Conservation (phyloP, 2,797 vertebrate species). For the Gorsachius magnificus region DNA sequence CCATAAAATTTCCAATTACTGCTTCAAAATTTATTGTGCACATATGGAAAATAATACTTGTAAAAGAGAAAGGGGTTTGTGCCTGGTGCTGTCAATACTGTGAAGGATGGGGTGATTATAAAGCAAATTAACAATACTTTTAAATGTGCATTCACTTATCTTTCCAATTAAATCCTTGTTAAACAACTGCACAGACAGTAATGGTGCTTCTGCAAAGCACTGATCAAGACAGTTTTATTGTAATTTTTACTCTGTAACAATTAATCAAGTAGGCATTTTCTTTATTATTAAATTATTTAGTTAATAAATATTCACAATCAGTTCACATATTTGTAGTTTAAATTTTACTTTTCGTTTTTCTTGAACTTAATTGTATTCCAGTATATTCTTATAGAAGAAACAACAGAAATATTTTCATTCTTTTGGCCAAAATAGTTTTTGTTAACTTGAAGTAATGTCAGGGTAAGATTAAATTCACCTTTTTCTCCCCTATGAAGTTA, state of each 20-base stretch:
- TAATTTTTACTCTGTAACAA: conserved; percentile 87
- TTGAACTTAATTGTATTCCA: not conserved
- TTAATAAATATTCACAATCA: conserved; percentile 81
- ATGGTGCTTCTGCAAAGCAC: conserved; percentile 84
- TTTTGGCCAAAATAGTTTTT: conserved; percentile 28
- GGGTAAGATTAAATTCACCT: conserved; percentile 19
- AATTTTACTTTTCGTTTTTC: conserved; percentile 67
- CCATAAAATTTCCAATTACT: conserved; percentile 86
- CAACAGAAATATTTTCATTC: conserved; percentile 25
- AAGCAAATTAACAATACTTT: conserved; percentile 90
- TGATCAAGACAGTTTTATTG: conserved; percentile 88
- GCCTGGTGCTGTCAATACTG: conserved; percentile 86
- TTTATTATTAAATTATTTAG: conserved; percentile 87
- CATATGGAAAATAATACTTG: conserved; percentile 88
- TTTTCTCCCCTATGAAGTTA: not conserved
- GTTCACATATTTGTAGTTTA: conserved; percentile 72
- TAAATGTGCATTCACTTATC: conserved; percentile 90
- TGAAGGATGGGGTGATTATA: conserved; percentile 88
- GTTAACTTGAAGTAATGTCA: not conserved
- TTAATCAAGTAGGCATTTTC: conserved; percentile 86
- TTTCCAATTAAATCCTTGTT: conserved; percentile 90
- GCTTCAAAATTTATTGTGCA: conserved; percentile 83
- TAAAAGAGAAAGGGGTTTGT: conserved; percentile 84
- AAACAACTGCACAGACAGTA: conserved; percentile 88
- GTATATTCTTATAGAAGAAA: conserved; percentile 14